phyloP scores from a whole-genome alignment of 2,113 vertebrate genomes.

The Hystrix brachyura region DNA sequence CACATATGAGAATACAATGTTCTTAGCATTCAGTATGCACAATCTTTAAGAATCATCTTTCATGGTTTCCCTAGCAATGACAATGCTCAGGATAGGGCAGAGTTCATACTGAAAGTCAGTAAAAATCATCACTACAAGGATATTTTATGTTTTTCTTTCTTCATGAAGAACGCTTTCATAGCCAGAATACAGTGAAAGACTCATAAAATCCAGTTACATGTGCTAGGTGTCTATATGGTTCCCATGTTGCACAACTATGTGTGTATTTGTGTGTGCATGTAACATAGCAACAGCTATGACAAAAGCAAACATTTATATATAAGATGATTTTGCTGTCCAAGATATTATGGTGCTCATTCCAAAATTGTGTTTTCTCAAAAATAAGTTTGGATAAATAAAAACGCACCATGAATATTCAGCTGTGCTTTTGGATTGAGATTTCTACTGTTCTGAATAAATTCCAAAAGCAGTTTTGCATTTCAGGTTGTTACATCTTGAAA shows the following conservation, averaged over 20 bases:
- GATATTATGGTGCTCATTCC: constrained; percentile 58
- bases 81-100: background rate
- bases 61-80: background rate
- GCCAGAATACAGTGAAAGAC: background rate
- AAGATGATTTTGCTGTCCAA: constrained; percentile 70
- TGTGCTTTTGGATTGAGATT: constrained; percentile 73
- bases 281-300: constrained; percentile 57
- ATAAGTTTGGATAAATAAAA: constrained; percentile 80
- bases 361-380: constrained; percentile 78
- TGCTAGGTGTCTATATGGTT: constrained; percentile 7
- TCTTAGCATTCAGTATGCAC: background rate
- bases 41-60: background rate
- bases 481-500: constrained; percentile 66
- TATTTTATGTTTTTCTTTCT: background rate
- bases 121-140: background rate
- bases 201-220: background rate
- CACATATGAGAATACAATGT: background rate
- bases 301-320: constrained; percentile 72
- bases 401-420: constrained; percentile 75
- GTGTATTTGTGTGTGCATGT: constrained; percentile 58
- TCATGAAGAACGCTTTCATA: background rate
- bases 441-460: constrained; percentile 74
- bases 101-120: background rate
- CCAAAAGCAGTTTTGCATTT: constrained; percentile 66
- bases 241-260: background rate